phyloP scores from a whole-genome alignment of 2,888 invertebrate species.

The Trissolcus brochymenae region DNA sequence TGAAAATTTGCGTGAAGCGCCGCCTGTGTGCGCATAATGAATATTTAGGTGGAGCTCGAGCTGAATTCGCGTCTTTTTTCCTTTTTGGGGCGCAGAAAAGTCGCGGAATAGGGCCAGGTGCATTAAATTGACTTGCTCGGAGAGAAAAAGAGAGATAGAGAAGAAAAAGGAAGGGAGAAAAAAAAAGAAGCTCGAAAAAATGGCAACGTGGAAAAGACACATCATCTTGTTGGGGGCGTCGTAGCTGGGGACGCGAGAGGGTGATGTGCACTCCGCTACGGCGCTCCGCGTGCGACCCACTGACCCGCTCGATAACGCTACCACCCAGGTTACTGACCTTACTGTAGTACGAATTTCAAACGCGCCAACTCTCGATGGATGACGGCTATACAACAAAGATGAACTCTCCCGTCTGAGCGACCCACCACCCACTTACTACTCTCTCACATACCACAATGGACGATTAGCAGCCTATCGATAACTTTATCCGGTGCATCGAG shows the following conservation, averaged over 20 bases:
- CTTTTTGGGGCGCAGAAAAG: conserved; percentile 4
- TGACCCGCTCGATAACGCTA: conserved; percentile 79
- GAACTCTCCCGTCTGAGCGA: conserved; percentile 40
- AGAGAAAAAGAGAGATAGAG: conserved; percentile 22
- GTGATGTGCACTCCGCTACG: conserved; percentile 77
- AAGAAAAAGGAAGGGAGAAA: neutral
- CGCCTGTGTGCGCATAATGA: conserved; percentile 8
- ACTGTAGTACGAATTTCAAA: conserved; percentile 67
- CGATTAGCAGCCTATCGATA: conserved; percentile 34
- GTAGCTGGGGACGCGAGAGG: conserved; percentile 56
- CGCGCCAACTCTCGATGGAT: conserved; percentile 58
- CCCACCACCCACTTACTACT: conserved; percentile 20
- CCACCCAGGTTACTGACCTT: conserved; percentile 75
- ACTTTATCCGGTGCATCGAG: conserved; percentile 16
- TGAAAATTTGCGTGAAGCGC: conserved; percentile 1
- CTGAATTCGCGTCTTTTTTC: conserved; percentile 12
- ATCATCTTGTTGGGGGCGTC: conserved; percentile 64
- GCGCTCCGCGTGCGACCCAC: conserved; percentile 84
- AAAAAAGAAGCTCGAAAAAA: neutral
- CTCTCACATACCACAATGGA: conserved; percentile 32
- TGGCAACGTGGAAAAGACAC: conserved; percentile 71
- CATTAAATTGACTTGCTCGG: conserved; percentile 64
- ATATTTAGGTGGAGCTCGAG: conserved; percentile 20
- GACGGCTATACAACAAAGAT: conserved; percentile 47
- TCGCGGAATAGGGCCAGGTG: conserved; percentile 60